Evolutionary conservation across 2,113 vertebrate genomes (phyloP).

Genomic region (Notarius quadriscutis): DNA sequence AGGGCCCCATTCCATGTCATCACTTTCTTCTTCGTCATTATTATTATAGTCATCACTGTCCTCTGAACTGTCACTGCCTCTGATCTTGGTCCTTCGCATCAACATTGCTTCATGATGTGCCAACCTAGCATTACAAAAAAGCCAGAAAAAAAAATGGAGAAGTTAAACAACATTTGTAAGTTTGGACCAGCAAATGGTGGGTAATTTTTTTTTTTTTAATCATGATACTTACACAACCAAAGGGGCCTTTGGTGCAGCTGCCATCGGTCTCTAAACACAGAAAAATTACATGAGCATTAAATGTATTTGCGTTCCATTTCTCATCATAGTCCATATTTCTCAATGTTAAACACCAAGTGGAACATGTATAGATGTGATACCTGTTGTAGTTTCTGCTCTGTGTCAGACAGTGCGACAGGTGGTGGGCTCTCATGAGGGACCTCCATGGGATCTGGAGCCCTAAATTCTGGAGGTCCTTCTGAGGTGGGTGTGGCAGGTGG

Average conservation of each 20-base stretch:
- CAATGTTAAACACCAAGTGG: neutral
- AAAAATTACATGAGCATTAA: neutral
- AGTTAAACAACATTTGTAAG: neutral
- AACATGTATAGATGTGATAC: slow-evolving; percentile 52
- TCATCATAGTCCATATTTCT: neutral
- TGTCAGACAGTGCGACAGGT: slow-evolving; percentile 59
- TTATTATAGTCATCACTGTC: slow-evolving; percentile 60
- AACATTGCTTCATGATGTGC: slow-evolving; percentile 80
- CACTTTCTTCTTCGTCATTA: slow-evolving; percentile 57
- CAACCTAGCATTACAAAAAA: slow-evolving; percentile 63
- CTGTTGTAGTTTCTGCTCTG: slow-evolving; percentile 71
- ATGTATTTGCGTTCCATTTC: neutral
- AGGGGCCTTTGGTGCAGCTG: slow-evolving; percentile 58
- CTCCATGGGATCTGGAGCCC: slow-evolving; percentile 66
- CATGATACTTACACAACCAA: slow-evolving; percentile 71
- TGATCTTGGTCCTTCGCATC: slow-evolving; percentile 82
- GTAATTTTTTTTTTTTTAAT: neutral
- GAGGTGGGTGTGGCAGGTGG: slow-evolving; percentile 56
- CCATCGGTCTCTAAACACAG: slow-evolving; percentile 63
- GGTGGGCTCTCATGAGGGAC: slow-evolving; percentile 32
- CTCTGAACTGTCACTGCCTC: slow-evolving; percentile 80
- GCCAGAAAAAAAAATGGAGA: neutral
- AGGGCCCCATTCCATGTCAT: slow-evolving; percentile 86
- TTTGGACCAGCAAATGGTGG: neutral
- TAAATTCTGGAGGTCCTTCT: slow-evolving; percentile 71